Evolutionary conservation across 2,888 invertebrate genomes (phyloP).

Genomic region (Andrena trimmerana): DNA sequence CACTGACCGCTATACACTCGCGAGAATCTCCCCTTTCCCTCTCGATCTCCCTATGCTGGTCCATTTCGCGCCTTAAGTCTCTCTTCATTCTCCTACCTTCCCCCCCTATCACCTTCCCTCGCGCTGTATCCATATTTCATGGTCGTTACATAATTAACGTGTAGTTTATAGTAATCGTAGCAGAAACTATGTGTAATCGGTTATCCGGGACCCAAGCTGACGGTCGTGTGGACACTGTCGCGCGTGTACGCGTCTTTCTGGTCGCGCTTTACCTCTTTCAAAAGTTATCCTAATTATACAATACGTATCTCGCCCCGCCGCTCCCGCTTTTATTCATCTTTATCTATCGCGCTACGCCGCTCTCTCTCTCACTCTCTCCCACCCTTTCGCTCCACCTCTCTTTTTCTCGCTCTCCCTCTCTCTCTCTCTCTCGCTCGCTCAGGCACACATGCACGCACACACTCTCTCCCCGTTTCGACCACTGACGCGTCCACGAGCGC

Average conservation of each 20-base stretch:
- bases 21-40: conserved; percentile 6
- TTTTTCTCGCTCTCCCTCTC: conserved; percentile 5
- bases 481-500: background rate
- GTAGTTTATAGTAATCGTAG: conserved; percentile 79
- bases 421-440: conserved; percentile 19
- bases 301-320: conserved; percentile 39
- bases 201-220: conserved; percentile 78
- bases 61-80: background rate
- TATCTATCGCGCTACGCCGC: background rate
- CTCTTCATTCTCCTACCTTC: conserved; percentile 30
- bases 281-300: conserved; percentile 54
- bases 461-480: background rate
- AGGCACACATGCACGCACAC: conserved; percentile 16
- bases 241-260: background rate
- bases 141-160: conserved; percentile 82
- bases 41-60: background rate
- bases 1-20: conserved; percentile 67
- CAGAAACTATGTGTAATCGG: conserved; percentile 79
- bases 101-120: conserved; percentile 69
- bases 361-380: conserved; percentile 18
- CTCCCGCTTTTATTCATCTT: conserved; percentile 4
- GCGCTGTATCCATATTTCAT: conserved; percentile 78
- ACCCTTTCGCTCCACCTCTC: conserved; percentile 9
- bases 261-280: conserved; percentile 42
- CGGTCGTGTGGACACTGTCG: conserved; percentile 6